phyloP scores from a whole-genome alignment of 2,113 vertebrate genomes.

The Columbina picui region DNA sequence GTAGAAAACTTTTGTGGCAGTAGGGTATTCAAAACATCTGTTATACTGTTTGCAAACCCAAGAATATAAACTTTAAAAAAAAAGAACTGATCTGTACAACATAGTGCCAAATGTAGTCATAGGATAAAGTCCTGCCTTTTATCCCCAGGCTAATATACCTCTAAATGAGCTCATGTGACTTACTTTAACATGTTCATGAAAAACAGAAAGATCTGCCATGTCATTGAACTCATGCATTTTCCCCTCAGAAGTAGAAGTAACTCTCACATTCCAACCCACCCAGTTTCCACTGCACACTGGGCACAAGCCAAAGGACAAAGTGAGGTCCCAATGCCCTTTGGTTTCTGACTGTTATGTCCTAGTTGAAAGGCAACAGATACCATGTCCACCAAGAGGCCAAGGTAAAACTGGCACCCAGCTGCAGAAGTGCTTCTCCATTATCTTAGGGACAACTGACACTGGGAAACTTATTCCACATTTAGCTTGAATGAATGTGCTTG shows the following conservation, averaged over 20 bases:
- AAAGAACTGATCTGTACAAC: not conserved
- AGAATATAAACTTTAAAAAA: not conserved
- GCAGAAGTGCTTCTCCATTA: not conserved
- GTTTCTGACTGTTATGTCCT: not conserved
- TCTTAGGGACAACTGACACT: not conserved
- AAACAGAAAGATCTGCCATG: not conserved
- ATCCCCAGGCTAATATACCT: not conserved
- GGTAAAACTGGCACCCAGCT: not conserved
- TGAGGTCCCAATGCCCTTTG: not conserved
- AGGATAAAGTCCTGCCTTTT: not conserved
- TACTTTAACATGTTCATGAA: not conserved
- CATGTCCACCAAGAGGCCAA: rapidly evolving
- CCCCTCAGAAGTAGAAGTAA: not conserved
- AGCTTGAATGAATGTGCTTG: not conserved
- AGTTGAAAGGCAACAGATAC: not conserved
- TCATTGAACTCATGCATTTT: not conserved
- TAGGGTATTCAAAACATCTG: not conserved
- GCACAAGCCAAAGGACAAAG: not conserved
- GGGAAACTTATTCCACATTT: not conserved
- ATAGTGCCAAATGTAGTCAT: not conserved
- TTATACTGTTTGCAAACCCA: not conserved
- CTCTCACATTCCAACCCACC: not conserved
- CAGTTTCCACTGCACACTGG: rapidly evolving
- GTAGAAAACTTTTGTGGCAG: not conserved
- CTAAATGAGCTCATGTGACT: not conserved